phyloP scores from a whole-genome alignment of 2,888 invertebrate species.

The Thymelicus acteon region DNA sequence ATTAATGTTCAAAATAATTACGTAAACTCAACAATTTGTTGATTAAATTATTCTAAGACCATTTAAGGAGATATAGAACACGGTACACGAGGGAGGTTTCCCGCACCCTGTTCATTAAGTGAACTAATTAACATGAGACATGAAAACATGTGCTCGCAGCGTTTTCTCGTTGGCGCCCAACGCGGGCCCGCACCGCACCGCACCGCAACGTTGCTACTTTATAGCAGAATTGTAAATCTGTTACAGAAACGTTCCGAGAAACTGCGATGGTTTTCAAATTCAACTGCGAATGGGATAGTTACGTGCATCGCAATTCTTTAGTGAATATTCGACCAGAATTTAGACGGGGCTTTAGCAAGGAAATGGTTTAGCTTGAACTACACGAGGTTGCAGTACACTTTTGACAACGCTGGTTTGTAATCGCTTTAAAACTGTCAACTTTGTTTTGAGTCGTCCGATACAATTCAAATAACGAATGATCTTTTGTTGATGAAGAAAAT shows the following conservation, averaged over 20 bases:
- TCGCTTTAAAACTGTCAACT: background rate
- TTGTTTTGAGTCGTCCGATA: too few species aligned
- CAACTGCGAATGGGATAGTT: background rate
- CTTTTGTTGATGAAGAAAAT: background rate
- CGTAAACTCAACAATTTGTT: conserved; percentile 3
- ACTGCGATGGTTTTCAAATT: background rate
- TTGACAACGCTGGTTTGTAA: background rate
- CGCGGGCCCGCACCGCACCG: conserved; percentile 41
- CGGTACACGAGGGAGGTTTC: conserved; percentile 24
- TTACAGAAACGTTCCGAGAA: background rate
- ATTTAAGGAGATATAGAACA: conserved; percentile 24
- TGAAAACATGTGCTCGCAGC: conserved; percentile 24
- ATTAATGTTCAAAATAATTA: conserved; percentile 4
- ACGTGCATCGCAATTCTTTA: background rate
- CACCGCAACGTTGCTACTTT: conserved; percentile 13
- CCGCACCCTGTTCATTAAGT: conserved; percentile 31
- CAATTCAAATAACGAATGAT: background rate
- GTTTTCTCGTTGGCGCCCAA: conserved; percentile 47
- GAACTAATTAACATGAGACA: conserved; percentile 33
- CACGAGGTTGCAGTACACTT: background rate
- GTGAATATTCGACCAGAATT: conserved; percentile 2
- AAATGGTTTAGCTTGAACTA: background rate
- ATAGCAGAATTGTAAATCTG: conserved; percentile 2
- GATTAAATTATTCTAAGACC: conserved; percentile 14
- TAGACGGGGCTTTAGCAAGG: background rate